phyloP scores from a whole-genome alignment of 2,888 invertebrate genomes.

The Synanthedon formicaeformis region DNA sequence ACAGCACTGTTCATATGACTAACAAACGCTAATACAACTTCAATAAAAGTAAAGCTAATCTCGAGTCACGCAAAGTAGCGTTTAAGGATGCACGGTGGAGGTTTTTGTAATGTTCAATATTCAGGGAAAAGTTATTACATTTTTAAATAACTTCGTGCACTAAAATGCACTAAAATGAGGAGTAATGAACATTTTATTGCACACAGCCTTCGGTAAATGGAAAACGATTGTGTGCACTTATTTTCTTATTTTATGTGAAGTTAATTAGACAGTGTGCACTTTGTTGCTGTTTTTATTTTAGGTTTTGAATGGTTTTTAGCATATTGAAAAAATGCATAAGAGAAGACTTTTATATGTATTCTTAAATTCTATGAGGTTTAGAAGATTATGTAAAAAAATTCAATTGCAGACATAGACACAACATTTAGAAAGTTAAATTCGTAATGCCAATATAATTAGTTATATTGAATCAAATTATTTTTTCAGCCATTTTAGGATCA shows the following conservation, averaged over 20 bases:
- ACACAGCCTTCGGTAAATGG: neutral
- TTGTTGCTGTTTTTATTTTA: neutral
- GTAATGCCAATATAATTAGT: too few relatives aligned
- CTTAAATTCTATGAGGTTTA: too few relatives aligned
- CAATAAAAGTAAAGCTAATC: slow-evolving; percentile 36
- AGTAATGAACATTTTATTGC: neutral
- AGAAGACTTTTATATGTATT: too few relatives aligned
- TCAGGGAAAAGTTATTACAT: slow-evolving; percentile 30
- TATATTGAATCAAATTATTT: too few relatives aligned
- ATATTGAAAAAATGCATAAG: too few relatives aligned
- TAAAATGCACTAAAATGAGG: neutral
- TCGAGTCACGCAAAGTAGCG: slow-evolving; percentile 49
- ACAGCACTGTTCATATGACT: neutral
- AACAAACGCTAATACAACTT: slow-evolving; percentile 17
- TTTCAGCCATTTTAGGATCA: too few relatives aligned
- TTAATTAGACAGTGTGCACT: neutral
- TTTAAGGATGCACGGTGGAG: slow-evolving; percentile 43
- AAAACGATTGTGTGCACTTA: neutral
- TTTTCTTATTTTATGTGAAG: neutral
- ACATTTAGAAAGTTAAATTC: too few relatives aligned
- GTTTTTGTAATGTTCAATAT: slow-evolving; percentile 25
- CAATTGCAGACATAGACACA: too few relatives aligned
- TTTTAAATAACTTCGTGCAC: slow-evolving; percentile 13
- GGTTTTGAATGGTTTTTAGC: too few relatives aligned
- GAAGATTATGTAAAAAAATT: too few relatives aligned